Base-by-base conservation (phyloP, 2,888 invertebrate genomes). In the Rhamphomyia laevipes region DNA sequence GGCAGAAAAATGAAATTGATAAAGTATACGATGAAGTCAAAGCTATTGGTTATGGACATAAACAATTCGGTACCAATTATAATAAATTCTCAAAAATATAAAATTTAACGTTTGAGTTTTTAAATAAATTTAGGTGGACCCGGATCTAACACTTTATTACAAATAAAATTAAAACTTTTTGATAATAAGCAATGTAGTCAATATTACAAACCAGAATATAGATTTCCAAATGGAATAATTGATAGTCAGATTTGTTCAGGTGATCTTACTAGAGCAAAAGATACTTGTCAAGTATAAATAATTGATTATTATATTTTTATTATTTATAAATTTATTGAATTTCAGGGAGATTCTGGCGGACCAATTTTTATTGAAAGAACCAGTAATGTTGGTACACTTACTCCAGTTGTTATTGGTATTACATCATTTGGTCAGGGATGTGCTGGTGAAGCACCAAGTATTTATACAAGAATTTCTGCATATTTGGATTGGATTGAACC, bases 161-260 rank as follows among this genome's bases (percentile, higher is more conserved):
- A 42, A 42, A 21, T 42, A 1, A 4, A 12, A 42, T 21, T 42
- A 9, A 42, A 42, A 21, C 9, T 42, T 15, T 42, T 23, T 15
- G n/a, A 15, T n/a, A 23, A 23, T 42, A 10, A 42, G 5, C 11
- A 15, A 10, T 42, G 42, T n/a, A n/a, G 9, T n/a, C n/a, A 21
- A 23, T 27, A 50, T 38, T 58, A 51, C 27, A 37, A 2, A 1
- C 18, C 31, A 0, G 48, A 51, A 9, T 7, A 27, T 0, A 18
- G 41, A 10, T 21, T 55, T 33, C 48, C 54, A 2, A 23, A 43
- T n/a, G 65, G 65, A 13, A 54, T 66, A 23, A 46, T 55, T 7
- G 55, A 59, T 27, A 54, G 59, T 10, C 64, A 64, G 54, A 21
- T 67, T 13, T 67, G 67, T 53, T 65, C 66, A 9, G 63, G 63